Base-by-base conservation (phyloP, 2,113 vertebrate genomes). In the Cisticola juncidis region DNA sequence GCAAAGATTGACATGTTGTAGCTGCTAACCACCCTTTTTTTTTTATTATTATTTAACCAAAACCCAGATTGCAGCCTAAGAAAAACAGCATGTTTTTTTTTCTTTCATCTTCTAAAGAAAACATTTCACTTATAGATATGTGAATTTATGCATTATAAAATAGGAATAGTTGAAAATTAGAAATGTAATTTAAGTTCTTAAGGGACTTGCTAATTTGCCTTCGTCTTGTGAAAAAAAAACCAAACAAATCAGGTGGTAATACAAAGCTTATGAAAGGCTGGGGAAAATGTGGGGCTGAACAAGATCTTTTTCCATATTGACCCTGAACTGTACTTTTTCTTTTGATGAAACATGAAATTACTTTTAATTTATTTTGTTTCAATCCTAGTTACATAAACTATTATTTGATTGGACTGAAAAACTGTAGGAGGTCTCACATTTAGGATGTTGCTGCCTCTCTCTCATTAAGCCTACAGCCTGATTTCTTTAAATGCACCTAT, bases 281-380 rank as follows among this genome's bases (percentile, higher is more conserved):
- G 53, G 57, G 65, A 40, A 50, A 89, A 84, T 9, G 84, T 36
- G 25, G 14, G 12, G 44, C 90, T 87, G 81, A 95, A 56, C 92
- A 64, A 62, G 73, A 76, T 81, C 65, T 51, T 84, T 71, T 76
- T 71, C 81, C 40, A 11, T 1, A 0, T 81, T 47, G 44, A 64
- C 44, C 93, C 82, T 0, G 1, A 77, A 82, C 60, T 70, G 76
- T 77, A 86, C 79, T 76, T 85, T 69, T 79, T 72, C 70, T 78
- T 92, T 93, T 83, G 92, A 81, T 70, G 60, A 94, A 95, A 97
- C 80, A 86, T 92, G 80, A 96, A 95, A 94, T 96, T 94, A 93
- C 72, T 97, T 96, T 83, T 94, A 95, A 95, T 97, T 95, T 88
- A 83, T 93, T 97, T 96, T 93, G 58, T 94, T 95, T 93, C 94